These are phyloP conservation scores for Spodoptera picta DNA, from an alignment of 2,888 invertebrate species.

Conservation along the genomic window DNA sequence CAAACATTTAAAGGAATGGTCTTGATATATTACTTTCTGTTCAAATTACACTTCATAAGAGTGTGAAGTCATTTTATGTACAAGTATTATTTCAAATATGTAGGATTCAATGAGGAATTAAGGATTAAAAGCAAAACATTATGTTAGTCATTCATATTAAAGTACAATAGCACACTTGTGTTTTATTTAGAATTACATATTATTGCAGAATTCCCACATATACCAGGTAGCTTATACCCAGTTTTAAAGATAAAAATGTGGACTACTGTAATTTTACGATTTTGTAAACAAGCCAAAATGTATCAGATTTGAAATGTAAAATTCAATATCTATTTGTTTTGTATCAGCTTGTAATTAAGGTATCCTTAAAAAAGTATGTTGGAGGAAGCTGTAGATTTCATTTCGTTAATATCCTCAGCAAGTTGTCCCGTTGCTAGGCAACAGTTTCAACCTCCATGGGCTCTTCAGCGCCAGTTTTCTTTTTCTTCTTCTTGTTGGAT, in stretches of 20 bases:
- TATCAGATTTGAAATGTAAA: slow-evolving; percentile 24
- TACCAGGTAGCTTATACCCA: slow-evolving; percentile 22
- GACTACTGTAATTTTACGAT: slow-evolving; percentile 17
- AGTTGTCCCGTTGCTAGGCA: slow-evolving; percentile 73
- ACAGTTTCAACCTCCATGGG: slow-evolving; percentile 90
- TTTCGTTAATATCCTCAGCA: slow-evolving; percentile 52
- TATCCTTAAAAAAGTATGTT: slow-evolving; percentile 51
- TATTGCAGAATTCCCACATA: slow-evolving; percentile 34
- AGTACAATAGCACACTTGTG: slow-evolving; percentile 29
- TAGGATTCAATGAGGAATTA: slow-evolving; percentile 39
- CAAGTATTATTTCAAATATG: slow-evolving; percentile 38
- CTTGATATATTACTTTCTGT: slow-evolving; percentile 47
- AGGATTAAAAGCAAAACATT: slow-evolving; percentile 33
- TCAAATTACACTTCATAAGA: slow-evolving; percentile 39
- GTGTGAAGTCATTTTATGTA: slow-evolving; percentile 42
- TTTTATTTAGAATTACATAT: slow-evolving; percentile 15
- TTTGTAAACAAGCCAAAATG: slow-evolving; percentile 22
- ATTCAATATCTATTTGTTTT: slow-evolving; percentile 22
- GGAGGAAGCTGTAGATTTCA: slow-evolving; percentile 65
- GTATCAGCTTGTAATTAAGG: slow-evolving; percentile 41
- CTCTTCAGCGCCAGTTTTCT: slow-evolving; percentile 90
- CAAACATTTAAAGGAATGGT: slow-evolving; percentile 68
- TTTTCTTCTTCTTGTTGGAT: slow-evolving; percentile 97
- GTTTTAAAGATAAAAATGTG: slow-evolving; percentile 7
- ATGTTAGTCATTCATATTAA: slow-evolving; percentile 28